Evolutionary conservation across 2,113 vertebrate genomes (phyloP), one percentile per base, ranked within the genome.

Genomic region (Hippocampus zosterae): DNA sequence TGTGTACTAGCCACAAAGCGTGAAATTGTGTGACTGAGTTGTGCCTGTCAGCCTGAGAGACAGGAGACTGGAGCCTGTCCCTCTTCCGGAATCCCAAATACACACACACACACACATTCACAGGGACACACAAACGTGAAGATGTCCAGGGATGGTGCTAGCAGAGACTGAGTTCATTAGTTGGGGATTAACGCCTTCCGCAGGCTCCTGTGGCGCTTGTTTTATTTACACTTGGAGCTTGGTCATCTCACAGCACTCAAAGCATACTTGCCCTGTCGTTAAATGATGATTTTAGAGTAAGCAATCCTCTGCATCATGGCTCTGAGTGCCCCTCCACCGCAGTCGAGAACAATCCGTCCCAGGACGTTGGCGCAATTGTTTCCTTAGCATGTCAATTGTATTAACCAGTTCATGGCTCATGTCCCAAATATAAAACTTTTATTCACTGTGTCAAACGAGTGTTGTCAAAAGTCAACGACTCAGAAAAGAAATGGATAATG

Each of bases 1-100:
- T 87, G 81, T 88, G 88, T 81, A 81, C 82, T 87, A 84, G 80
- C 86, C 85, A 88, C 86, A 87, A 83, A 89, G 84, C 83, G 84
- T 91, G 90, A 89, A 91, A 90, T 91, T 90, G 85, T 90, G 84
- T 88, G 90, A 79, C 82, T 89, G 86, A 90, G 87, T 88, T 88
- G 81, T 85, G 86, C 74, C 87, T 85, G 85, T 90, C 87, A 88
- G 82, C 78, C 81, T 87, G 80, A 89, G 81, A 84, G 86, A 85
- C 85, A 42, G 84, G 83, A 88, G 76, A 87, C 74, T 75, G 79
- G 82, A 89, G 84, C 77, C 75, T 86, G 80, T 87, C 86, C 81
- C 75, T 82, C 81, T 64, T 74, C 72, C 76, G 75, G 74, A 84
- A 83, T 79, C 75, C 81, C 80, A 52, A 61, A 66, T 63, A 68